These are phyloP conservation scores for Hemitrygon akajei DNA, from an alignment of 2,797 vertebrate species.

Conservation along the genomic window DNA sequence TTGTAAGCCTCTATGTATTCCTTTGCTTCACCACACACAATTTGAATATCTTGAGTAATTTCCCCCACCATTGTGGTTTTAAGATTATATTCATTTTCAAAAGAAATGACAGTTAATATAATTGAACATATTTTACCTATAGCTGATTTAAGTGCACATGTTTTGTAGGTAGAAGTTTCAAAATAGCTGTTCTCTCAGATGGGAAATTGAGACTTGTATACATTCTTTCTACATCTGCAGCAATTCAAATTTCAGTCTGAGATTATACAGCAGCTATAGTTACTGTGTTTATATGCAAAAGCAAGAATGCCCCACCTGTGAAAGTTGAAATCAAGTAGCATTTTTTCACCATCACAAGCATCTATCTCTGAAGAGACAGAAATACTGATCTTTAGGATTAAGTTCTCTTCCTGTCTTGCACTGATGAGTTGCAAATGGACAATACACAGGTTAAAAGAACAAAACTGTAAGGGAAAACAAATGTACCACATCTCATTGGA, in stretches of 20 bases:
- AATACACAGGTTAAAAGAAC: not conserved
- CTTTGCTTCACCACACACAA: not conserved
- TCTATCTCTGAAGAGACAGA: not conserved
- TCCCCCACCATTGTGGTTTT: not conserved
- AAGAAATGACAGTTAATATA: not conserved
- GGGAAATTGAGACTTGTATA: not conserved
- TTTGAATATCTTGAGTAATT: not conserved
- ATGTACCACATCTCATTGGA: no score
- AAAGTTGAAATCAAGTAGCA: not conserved
- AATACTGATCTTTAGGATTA: not conserved
- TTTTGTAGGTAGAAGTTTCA: constrained; percentile 13
- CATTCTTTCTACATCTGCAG: not conserved
- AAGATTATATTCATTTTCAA: constrained; percentile 19
- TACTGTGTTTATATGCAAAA: not conserved
- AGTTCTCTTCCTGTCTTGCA: not conserved
- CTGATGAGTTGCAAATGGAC: not conserved
- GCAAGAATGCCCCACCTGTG: not conserved
- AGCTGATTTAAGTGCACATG: not conserved
- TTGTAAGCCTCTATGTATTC: not conserved
- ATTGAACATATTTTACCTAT: not conserved
- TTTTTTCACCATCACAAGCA: not conserved
- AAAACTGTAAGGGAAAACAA: not conserved
- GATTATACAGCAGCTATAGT: not conserved
- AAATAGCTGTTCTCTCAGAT: not conserved
- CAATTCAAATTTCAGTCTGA: constrained; percentile 15